These are phyloP conservation scores for Leptopterna dolabrata DNA, from an alignment of 2,888 invertebrate species.

Conservation along the genomic window DNA sequence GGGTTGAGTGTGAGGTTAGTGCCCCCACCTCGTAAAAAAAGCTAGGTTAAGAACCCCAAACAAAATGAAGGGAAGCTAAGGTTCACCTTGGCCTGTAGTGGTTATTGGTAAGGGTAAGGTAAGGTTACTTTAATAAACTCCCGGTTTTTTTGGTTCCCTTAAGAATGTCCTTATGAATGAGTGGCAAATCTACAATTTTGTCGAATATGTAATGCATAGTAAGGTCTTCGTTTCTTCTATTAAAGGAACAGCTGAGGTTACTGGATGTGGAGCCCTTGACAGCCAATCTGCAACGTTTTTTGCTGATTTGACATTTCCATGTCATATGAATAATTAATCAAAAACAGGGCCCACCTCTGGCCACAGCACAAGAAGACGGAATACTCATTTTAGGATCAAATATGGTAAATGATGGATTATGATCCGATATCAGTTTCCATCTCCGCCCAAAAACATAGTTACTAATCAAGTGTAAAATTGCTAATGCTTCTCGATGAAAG, in stretches of 20 bases:
- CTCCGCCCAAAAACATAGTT: neutral
- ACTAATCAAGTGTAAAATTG: neutral
- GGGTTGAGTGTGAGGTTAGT: too few species aligned
- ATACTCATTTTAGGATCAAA: constrained; percentile 11
- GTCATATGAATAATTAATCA: constrained; percentile 28
- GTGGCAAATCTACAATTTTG: neutral
- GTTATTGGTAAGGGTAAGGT: too few species aligned
- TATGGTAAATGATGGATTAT: neutral
- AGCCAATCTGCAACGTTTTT: constrained; percentile 54
- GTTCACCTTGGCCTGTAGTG: too few species aligned
- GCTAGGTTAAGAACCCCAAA: too few species aligned
- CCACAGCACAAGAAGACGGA: neutral
- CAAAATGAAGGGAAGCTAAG: too few species aligned
- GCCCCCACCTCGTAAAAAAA: too few species aligned
- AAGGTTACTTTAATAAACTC: too few species aligned
- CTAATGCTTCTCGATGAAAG: constrained; percentile 12
- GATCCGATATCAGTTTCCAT: neutral
- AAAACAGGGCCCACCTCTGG: constrained; percentile 41
- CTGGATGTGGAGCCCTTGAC: neutral
- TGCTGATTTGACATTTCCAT: constrained; percentile 19
- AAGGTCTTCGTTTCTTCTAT: neutral
- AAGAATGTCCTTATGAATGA: neutral
- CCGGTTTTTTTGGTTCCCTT: neutral
- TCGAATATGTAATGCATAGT: neutral
- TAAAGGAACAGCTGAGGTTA: neutral